These are phyloP conservation scores for Limnodromus scolopaceus DNA, from an alignment of 2,797 vertebrate genomes.

Conservation along the genomic window DNA sequence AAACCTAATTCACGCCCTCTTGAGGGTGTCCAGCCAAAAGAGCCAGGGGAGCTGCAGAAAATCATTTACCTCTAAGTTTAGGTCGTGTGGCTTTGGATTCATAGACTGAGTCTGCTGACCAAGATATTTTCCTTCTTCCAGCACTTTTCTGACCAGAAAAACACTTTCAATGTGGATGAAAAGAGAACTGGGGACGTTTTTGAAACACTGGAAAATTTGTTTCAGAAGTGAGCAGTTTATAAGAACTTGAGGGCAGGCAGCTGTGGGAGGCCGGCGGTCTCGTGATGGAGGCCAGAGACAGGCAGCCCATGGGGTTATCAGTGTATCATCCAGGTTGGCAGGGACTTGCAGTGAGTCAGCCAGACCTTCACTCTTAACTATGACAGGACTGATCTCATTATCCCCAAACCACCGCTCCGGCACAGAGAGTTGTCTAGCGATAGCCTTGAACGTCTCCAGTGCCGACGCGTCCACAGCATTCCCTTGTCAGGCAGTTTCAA, in stretches of 20 bases:
- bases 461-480: fast-evolving
- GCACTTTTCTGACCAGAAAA: conserved; percentile 29
- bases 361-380: neutral
- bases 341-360: conserved; percentile 3
- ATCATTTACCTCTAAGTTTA: neutral
- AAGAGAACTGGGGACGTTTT: conserved; percentile 11
- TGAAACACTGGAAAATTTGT: neutral
- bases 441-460: neutral
- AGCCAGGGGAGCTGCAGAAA: neutral
- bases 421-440: neutral
- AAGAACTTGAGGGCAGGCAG: neutral
- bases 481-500: neutral
- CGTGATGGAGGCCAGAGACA: neutral
- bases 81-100: neutral
- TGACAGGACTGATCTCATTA: neutral
- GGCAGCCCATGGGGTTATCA: neutral
- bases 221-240: neutral
- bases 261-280: neutral
- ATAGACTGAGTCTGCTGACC: neutral
- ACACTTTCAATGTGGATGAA: neutral
- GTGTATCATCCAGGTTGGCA: conserved; percentile 4
- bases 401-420: neutral
- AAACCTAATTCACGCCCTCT: neutral
- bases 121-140: neutral
- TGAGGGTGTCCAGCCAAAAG: neutral